Percentiles rank a stretch among this genome's conserved stretches.
Evolutionary conservation across 2,113 vertebrate genomes (phyloP).

Genomic region (Melanerpes aurifrons): DNA sequence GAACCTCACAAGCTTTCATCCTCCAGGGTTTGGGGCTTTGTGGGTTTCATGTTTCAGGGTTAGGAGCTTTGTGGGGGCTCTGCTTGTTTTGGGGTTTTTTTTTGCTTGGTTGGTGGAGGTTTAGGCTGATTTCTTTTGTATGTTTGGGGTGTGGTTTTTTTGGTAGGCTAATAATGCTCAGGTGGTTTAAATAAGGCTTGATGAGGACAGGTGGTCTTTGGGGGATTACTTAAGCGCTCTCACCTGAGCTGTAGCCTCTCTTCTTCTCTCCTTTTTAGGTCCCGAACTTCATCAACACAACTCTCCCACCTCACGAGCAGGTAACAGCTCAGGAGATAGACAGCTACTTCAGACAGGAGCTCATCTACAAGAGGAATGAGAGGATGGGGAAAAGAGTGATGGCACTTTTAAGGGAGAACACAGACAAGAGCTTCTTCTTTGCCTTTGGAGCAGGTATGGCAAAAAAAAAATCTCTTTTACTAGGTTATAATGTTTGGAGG

Average conservation of each 20-base stretch:
- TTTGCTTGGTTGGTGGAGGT: too few species aligned
- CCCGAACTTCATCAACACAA: slow-evolving; percentile 96
- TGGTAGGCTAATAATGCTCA: not conserved
- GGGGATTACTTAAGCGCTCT: not conserved
- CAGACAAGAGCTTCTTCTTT: slow-evolving; percentile 94
- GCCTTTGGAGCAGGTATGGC: slow-evolving; percentile 95
- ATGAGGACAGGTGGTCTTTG: not conserved
- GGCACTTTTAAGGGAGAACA: slow-evolving; percentile 85
- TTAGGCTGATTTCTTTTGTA: too few species aligned
- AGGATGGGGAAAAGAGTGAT: slow-evolving; percentile 95
- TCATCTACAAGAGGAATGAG: slow-evolving; percentile 98
- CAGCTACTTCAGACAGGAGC: slow-evolving; percentile 97
- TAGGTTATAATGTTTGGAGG: fast-evolving
- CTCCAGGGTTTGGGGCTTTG: too few species aligned
- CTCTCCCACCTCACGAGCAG: slow-evolving; percentile 90
- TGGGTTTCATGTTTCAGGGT: too few species aligned
- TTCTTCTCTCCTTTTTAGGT: slow-evolving; percentile 76
- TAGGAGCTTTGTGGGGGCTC: too few species aligned
- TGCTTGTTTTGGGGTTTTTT: too few species aligned
- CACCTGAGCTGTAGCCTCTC: not conserved
- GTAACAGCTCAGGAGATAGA: slow-evolving; percentile 94
- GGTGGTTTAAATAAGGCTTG: not conserved
- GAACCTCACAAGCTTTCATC: not conserved
- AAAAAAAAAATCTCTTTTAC: not conserved
- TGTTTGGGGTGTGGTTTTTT: too few species aligned